A percentile compares a stretch with the other conserved stretches of the same genome.
Conservation (phyloP, 2,888 invertebrate genomes). For the Seira ritae region DNA sequence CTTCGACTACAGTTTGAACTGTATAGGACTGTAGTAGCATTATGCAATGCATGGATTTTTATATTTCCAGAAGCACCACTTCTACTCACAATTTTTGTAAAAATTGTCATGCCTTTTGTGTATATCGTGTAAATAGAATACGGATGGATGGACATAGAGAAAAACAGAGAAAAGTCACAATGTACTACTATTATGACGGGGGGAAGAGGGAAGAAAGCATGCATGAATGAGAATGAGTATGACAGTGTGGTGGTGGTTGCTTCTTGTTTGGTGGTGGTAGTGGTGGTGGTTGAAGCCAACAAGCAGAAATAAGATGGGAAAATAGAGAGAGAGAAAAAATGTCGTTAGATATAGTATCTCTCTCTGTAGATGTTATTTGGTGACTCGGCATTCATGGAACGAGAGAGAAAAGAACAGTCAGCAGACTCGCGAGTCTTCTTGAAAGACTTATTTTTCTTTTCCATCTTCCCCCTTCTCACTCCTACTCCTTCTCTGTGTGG, state of each 20-base stretch:
- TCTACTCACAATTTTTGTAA: neutral
- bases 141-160: conserved; percentile 48
- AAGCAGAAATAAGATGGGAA: neutral
- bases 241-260: conserved; percentile 25
- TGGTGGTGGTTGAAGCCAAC: conserved; percentile 33
- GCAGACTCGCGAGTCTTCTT: conserved; percentile 9
- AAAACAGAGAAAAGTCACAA: neutral
- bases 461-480: too few relatives aligned
- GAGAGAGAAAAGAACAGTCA: conserved; percentile 4
- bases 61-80: too few relatives aligned
- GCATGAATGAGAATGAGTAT: conserved; percentile 40
- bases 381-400: conserved; percentile 43
- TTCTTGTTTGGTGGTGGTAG: conserved; percentile 37
- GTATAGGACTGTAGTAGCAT: too few relatives aligned
- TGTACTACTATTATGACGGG: conserved; percentile 30
- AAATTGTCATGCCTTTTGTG: conserved; percentile 27
- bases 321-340: neutral
- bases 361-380: conserved; percentile 23
- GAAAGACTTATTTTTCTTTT: too few relatives aligned
- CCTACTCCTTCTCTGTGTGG: too few relatives aligned
- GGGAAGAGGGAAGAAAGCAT: conserved; percentile 10
- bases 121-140: neutral
- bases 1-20: too few relatives aligned
- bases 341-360: neutral
- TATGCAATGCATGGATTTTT: too few relatives aligned